These are phyloP conservation scores for Miltochrista miniata DNA, from an alignment of 2,888 invertebrate species.

Conservation along the genomic window DNA sequence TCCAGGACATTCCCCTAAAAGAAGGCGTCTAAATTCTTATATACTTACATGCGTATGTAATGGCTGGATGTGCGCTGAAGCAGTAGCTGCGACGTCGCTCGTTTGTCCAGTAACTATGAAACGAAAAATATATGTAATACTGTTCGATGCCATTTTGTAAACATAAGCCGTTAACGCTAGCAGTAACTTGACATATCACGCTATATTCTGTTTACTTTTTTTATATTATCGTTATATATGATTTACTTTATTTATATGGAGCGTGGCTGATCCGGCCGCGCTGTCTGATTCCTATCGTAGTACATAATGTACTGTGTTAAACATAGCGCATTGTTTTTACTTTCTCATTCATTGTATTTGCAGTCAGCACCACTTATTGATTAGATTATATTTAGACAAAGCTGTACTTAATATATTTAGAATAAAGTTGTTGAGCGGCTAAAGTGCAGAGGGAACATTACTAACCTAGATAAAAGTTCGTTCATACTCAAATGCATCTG, in stretches of 20 bases:
- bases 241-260: constrained; percentile 23
- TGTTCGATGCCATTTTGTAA: constrained; percentile 57
- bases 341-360: constrained; percentile 34
- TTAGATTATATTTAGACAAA: background rate
- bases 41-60: background rate
- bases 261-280: constrained; percentile 2
- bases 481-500: constrained; percentile 2
- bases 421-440: background rate
- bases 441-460: constrained; percentile 20
- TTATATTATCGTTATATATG: constrained; percentile 26
- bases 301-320: constrained; percentile 59
- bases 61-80: constrained; percentile 8
- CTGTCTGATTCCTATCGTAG: constrained; percentile 33
- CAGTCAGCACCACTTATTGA: constrained; percentile 32
- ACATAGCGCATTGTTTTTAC: constrained; percentile 54
- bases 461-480: constrained; percentile 7
- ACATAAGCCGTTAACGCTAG: constrained; percentile 44
- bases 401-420: constrained; percentile 1
- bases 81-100: constrained; percentile 39
- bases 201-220: constrained; percentile 49
- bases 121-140: constrained; percentile 45
- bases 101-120: constrained; percentile 48
- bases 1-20: no score
- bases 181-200: constrained; percentile 68
- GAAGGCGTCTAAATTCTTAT: no score